Base-by-base conservation (phyloP, 2,797 vertebrate species). In the Pseudochromis fuscus region DNA sequence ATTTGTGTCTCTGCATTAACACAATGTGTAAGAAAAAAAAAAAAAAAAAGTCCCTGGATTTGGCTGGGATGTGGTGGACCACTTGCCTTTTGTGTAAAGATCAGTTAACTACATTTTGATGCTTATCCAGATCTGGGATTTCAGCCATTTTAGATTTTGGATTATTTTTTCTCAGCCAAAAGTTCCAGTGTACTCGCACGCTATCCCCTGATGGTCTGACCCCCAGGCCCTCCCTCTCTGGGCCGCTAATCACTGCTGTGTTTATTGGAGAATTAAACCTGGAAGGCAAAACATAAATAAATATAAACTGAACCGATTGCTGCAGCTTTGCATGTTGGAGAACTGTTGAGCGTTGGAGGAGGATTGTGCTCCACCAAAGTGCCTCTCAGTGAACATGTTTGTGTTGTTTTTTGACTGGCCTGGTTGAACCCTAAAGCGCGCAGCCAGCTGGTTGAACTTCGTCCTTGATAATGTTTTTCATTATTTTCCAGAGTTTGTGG, bases 51-150 rank as follows among this genome's bases (percentile, higher is more conserved):
- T 13, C 6, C 21, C 21, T 31, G 33, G 19, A 42, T 75, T 66
- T 80, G 58, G 44, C 75, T 58, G 18, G 3, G 7, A 52, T 53
- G 42, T 67, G 56, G 28, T 53, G 35, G 30, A 44, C 25, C 23
- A 37, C 40, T 25, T 24, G 21, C 30, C 48, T 61, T 72, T 83
- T 69, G 71, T 75, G 45, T 21, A 48, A 23, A 5, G 31, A 82
- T 81, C 66, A 72, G 70, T 80, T 19, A 38, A 50, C 9, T 31
- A 9, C 21, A 50, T 63, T 60, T 60, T 55, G 51, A 38, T 55
- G 50, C 6, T 4, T 33, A 63, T 79, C 59, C 79, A 81, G 65
- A 78, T 77, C 77, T 79, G 74, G 69, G 76, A 75, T 81, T 66
- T 61, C 30, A 63, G 76, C 83, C 75, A 79, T 82, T 57, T 79